Base-by-base conservation (phyloP, 2,797 vertebrate species). In the Accipiter fasciatus region DNA sequence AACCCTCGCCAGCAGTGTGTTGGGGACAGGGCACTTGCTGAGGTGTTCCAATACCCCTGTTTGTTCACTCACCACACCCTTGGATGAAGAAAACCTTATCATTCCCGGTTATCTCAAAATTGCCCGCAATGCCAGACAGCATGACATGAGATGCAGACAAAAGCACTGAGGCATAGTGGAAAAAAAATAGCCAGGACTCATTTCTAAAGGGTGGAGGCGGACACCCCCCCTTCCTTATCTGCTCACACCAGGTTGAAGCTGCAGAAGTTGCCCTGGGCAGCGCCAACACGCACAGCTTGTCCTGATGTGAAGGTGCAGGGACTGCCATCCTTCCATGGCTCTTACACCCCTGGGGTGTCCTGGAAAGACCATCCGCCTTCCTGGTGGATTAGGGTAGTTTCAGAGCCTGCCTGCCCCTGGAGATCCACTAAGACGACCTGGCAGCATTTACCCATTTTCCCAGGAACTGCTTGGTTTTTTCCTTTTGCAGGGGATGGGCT, bases 251-350 rank as follows among this genome's bases (percentile, higher is more conserved):
- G 46, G 50, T 44, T 2, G 15, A 44, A 80, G 26, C 42, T 80
- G 58, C 54, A 87, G 71, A 62, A 44, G n/a, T 49, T 92, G 24
- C 33, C 29, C 37, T 6, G 15, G 9, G 37, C 10, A 22, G 22
- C 4, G 13, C 1, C 2, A 28, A 7, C 0, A 1, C 9, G 5
- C 0, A 0, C 19, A 88, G 9, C 18, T 7, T 26, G 39, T 73
- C 75, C 42, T 61, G 39, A 28, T 7, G 35, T 3, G 9, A 31
- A 26, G 5, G 31, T 58, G 12, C 31, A 61, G 15, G 29, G 28
- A 5, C 37, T 66, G n/a, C 39, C 39, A 26, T 40, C 29, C 21
- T 69, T 35, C 57, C 16, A 8, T 20, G 42, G 11, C 37, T 57
- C 11, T 89, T 31, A 46, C 5, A 44, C 3, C 9, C 13, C 13